Evolutionary conservation across 2,113 vertebrate species (phyloP), one percentile per base, ranked within the genome.

Genomic region (Entelurus aequoreus): DNA sequence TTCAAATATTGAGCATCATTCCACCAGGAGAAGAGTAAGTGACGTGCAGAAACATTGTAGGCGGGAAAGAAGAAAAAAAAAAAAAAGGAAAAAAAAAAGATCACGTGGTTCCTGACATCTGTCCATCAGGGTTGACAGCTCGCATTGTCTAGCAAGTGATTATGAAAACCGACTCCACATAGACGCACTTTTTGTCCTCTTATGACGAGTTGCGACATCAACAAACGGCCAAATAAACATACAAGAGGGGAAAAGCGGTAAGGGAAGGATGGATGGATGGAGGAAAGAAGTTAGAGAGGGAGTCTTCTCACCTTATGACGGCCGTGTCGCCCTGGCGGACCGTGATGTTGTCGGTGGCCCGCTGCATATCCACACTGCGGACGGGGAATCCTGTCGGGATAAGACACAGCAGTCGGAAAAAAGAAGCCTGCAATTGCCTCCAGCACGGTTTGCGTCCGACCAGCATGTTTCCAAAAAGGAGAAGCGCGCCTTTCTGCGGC

Each of bases 311-410:
- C 96, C 96, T 95, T 92, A 99, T 96, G 59, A 98, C 92, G 78
- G 96, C 96, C 40, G 95, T 99, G 88, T 99, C 96, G 74, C 96
- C 96, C 90, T 99, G 96, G 79, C 96, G 93, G 90, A 99, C 95
- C 84, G 96, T 99, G 91, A 99, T 98, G 95, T 98, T 99, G 92
- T 99, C 96, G 60, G 94, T 97, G 81, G 94, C 92, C 82, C 94
- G 93, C 91, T 93, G 95, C 92, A 95, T 94, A 92, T 98, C 95
- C 94, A 96, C 95, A 88, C 95, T 97, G 88, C 94, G 94, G 87
- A 98, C 96, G 37, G 96, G 95, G 90, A 98, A 94, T 89, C 96
- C 96, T 98, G 95, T 95, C 84, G 95, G 96, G 80, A 99, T 93
- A 94, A 99, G 94, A 93, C 94, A 99, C 74, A 98, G 93, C 89